These are phyloP conservation scores for Drosophila dives DNA, from an alignment of 2,888 invertebrate genomes.

Conservation along the genomic window DNA sequence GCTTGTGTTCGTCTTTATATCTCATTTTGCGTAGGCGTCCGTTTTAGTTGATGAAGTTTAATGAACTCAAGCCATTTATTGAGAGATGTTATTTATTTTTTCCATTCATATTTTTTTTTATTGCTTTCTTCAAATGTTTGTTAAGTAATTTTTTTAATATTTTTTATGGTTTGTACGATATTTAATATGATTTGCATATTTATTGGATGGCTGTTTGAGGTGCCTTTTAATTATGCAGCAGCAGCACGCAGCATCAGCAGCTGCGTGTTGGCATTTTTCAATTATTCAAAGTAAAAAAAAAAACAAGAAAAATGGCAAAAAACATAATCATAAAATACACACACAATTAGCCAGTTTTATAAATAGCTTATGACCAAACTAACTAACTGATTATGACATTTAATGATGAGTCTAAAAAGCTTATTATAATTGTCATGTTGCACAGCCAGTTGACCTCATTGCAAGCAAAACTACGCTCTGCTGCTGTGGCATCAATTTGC, in stretches of 20 bases:
- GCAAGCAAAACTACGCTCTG: neutral
- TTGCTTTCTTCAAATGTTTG: conserved; percentile 24
- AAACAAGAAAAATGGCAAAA: neutral
- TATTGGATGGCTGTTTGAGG: conserved; percentile 27
- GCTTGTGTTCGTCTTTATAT: conserved; percentile 1
- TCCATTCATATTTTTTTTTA: neutral
- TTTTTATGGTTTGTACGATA: conserved; percentile 7
- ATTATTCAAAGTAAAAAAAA: conserved; percentile 29
- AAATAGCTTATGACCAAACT: neutral
- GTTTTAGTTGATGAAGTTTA: conserved; percentile 53
- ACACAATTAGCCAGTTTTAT: neutral
- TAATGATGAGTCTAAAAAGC: neutral
- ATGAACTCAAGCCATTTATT: conserved; percentile 64
- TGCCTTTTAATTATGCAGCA: conserved; percentile 56
- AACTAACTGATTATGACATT: neutral
- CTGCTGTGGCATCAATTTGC: conserved; percentile 1
- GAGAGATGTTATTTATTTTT: conserved; percentile 25
- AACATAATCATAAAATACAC: neutral
- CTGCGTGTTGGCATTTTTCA: conserved; percentile 58
- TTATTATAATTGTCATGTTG: neutral
- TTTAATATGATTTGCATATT: conserved; percentile 4
- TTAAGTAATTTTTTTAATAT: conserved; percentile 39
- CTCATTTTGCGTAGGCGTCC: conserved; percentile 56
- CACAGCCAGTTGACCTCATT: conserved; percentile 1
- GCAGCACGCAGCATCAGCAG: conserved; percentile 33